phyloP scores from a whole-genome alignment of 2,797 vertebrate genomes.

The Parotocinclus haroldoi region DNA sequence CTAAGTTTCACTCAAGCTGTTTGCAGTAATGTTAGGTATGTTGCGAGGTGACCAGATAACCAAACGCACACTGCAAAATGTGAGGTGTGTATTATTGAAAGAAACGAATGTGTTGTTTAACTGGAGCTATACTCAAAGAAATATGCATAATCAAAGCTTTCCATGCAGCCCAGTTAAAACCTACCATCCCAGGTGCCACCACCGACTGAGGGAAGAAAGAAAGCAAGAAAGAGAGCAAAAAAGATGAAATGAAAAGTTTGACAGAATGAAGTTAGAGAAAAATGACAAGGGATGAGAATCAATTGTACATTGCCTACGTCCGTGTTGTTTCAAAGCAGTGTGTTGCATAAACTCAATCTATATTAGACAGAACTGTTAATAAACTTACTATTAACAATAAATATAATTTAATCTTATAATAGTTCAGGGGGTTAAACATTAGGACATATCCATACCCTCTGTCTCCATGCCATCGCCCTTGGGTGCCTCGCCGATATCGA shows the following conservation, averaged over 20 bases:
- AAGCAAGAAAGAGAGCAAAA: conserved; percentile 34
- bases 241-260: conserved; percentile 28
- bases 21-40: conserved; percentile 4
- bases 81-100: neutral
- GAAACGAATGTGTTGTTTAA: neutral
- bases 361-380: too few species aligned
- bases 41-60: neutral
- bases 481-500: conserved; percentile 94
- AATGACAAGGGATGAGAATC: conserved; percentile 2
- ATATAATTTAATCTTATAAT: too few species aligned
- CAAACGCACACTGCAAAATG: conserved; percentile 4
- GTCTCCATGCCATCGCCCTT: conserved; percentile 98
- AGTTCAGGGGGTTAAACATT: neutral
- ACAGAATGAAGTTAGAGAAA: conserved; percentile 18
- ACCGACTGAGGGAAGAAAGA: conserved; percentile 54
- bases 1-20: neutral
- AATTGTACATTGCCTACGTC: neutral
- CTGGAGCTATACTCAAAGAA: conserved; percentile 39
- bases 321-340: too few species aligned
- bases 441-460: conserved; percentile 78
- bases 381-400: too few species aligned
- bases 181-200: conserved; percentile 80
- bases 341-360: too few species aligned
- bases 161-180: conserved; percentile 53
- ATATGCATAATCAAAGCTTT: conserved; percentile 11